Base-by-base conservation (phyloP, 1,140 invertebrate genomes). In the Drosophila miranda region DNA sequence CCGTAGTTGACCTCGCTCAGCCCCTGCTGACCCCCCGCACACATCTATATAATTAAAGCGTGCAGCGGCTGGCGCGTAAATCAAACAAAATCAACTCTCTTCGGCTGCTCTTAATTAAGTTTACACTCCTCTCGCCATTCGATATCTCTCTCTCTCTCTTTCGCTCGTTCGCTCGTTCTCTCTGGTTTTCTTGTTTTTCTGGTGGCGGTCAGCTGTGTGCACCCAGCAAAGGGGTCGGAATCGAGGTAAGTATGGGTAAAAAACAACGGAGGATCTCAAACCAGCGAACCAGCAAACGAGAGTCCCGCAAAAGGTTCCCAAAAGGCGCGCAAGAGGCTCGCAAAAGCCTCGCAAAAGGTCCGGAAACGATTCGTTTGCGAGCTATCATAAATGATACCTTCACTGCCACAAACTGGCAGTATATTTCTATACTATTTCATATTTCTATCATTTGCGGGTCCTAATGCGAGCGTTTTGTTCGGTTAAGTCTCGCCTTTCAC, bases 81-180 rank as follows among this genome's bases (percentile, higher is more conserved):
- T 84, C 80, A 84, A 84, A 86, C 81, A 80, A 80, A 80, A 80
- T 86, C 77, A 86, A 86, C 80, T 86, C 55, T 70, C 70, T 42
- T 58, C 54, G 76, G 45, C 52, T 71, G 67, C 59, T 84, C 81
- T 84, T 84, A 84, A 84, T 84, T 84, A 84, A 84, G 80, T 84
- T 86, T 84, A 86, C 80, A 84, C 16, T 16, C 16, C 81, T 86
- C 68, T 76, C 60, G 56, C 63, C 80, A 84, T 86, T 84, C 80
- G 72, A 86, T 84, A 76, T 83, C 62, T 50, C 59, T 63, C 16
- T 16, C 16, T 16, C 16, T 16, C 16, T 16, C 16, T 16, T 1
- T 16, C 16, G 0, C 16, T 16, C 16, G 0, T 16, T 16, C 0
- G 16, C 16, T 16, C 16, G 0, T 16, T 16, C 16, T 16, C 48